Evolutionary conservation across 2,888 invertebrate genomes (phyloP).

Genomic region (Teinopalpus imperialis): DNA sequence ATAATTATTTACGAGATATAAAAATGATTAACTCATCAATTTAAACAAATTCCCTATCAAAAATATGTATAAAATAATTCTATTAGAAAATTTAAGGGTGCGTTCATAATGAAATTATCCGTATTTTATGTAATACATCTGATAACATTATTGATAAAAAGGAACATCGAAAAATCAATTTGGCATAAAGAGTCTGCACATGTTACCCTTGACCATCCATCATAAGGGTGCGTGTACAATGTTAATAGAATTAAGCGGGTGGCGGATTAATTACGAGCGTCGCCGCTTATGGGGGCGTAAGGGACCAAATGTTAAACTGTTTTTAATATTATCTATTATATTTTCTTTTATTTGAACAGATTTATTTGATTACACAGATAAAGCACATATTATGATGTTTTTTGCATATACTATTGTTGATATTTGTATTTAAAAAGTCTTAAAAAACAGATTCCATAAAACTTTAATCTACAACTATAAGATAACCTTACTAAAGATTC

Average conservation of each 20-base stretch:
- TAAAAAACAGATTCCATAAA: too few species aligned
- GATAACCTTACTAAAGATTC: too few species aligned
- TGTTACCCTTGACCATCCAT: conserved; percentile 66
- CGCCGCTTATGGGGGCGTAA: conserved; percentile 33
- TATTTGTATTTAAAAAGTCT: too few species aligned
- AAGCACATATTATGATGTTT: too few species aligned
- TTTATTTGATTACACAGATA: neutral
- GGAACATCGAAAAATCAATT: conserved; percentile 53
- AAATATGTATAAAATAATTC: too few species aligned
- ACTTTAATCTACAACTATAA: too few species aligned
- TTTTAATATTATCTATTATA: conserved; percentile 62
- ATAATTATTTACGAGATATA: too few species aligned
- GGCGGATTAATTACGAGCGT: conserved; percentile 61
- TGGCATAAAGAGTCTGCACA: conserved; percentile 62
- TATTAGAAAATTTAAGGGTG: too few species aligned
- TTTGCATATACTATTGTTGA: too few species aligned
- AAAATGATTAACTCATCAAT: too few species aligned
- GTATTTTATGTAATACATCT: conserved; percentile 8
- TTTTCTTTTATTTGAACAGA: conserved; percentile 33
- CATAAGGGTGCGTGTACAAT: conserved; percentile 57
- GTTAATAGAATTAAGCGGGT: conserved; percentile 65
- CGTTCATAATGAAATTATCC: conserved; percentile 34
- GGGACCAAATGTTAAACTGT: conserved; percentile 75
- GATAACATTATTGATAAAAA: conserved; percentile 26
- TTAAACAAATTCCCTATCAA: too few species aligned